These are phyloP conservation scores for Bruchidius siliquastri DNA, from an alignment of 2,888 invertebrate species.

Conservation along the genomic window DNA sequence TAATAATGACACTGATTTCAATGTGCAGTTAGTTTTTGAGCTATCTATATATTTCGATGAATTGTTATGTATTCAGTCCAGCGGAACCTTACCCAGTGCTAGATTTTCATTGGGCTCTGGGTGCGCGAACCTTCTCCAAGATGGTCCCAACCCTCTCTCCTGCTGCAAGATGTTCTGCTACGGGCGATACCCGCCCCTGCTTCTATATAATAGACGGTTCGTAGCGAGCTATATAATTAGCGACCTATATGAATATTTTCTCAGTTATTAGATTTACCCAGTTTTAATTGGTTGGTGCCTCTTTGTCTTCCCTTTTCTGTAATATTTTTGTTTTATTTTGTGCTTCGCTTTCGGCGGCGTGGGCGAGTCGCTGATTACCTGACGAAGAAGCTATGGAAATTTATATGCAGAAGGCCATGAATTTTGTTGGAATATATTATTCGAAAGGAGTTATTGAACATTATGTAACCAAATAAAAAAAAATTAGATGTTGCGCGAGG, in stretches of 20 bases:
- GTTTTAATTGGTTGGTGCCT: conserved; percentile 8
- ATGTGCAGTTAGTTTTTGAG: too few relatives aligned
- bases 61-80: neutral
- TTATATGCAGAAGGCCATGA: neutral
- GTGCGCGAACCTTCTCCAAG: neutral
- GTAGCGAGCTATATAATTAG: conserved; percentile 42
- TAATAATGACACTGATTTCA: too few relatives aligned
- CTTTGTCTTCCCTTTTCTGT: neutral
- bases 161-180: conserved; percentile 7
- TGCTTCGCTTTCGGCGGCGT: neutral
- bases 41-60: too few relatives aligned
- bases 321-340: conserved; percentile 1
- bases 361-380: neutral
- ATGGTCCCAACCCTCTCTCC: neutral
- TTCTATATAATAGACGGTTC: conserved; percentile 46
- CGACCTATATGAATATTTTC: conserved; percentile 41
- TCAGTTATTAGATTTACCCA: conserved; percentile 36
- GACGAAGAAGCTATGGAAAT: neutral
- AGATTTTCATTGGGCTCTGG: neutral
- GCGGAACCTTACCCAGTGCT: neutral
- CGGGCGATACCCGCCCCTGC: conserved; percentile 37
- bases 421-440: neutral
- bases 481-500: neutral
- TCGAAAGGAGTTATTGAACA: neutral
- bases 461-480: neutral